A percentile compares a stretch with the other conserved stretches of the same genome.
These are phyloP conservation scores for Chesias legatella DNA, from an alignment of 2,888 invertebrate species.

Conservation along the genomic window DNA sequence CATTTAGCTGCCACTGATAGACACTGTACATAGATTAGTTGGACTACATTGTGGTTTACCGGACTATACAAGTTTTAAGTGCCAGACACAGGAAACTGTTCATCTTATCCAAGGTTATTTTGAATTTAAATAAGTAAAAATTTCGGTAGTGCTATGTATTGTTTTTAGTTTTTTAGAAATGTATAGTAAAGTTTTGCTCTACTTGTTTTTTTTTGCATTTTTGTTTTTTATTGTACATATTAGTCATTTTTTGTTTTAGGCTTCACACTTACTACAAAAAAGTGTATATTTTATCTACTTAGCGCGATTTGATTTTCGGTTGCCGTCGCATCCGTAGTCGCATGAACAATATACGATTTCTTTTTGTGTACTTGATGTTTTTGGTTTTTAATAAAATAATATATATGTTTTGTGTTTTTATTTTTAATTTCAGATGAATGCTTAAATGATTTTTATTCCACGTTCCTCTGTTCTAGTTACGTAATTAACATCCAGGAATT, in stretches of 20 bases:
- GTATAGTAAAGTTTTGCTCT: conserved; percentile 10
- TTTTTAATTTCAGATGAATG: conserved; percentile 11
- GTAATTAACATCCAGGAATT: no score
- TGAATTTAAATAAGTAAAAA: conserved; percentile 10
- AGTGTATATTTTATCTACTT: no score
- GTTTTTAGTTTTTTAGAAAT: neutral
- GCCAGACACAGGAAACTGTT: conserved; percentile 36
- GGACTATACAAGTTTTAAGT: conserved; percentile 50
- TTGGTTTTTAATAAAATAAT: conserved; percentile 22
- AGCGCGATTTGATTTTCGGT: no score
- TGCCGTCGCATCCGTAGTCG: neutral
- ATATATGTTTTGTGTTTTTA: conserved; percentile 22
- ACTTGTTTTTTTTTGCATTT: conserved; percentile 5
- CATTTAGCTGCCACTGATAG: conserved; percentile 52
- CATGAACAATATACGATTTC: neutral
- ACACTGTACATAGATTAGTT: conserved; percentile 41
- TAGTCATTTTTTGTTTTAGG: no score
- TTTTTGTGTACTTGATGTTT: conserved; percentile 13
- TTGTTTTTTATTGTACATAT: no score
- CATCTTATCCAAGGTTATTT: conserved; percentile 58
- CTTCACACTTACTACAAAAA: no score
- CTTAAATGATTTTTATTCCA: no score
- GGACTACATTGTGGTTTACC: conserved; percentile 37
- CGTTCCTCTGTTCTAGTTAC: no score
- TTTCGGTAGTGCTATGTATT: conserved; percentile 28